phyloP scores from a whole-genome alignment of 2,888 invertebrate species.

The Epiperipatus broadwayi region DNA sequence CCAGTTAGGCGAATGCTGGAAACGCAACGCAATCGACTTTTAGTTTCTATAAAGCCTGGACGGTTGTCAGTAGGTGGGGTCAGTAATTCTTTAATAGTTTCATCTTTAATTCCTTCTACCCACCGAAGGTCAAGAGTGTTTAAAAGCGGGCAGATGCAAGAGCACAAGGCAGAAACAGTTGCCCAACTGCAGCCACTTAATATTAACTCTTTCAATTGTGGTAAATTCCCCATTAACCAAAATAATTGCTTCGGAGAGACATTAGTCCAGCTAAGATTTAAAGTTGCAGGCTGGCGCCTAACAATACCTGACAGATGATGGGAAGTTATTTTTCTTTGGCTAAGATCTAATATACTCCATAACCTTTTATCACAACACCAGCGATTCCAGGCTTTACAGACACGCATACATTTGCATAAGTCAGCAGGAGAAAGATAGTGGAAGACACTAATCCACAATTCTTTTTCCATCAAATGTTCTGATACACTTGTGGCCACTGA shows the following conservation, averaged over 20 bases:
- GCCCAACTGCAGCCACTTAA: slow-evolving; percentile 40
- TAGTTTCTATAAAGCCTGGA: slow-evolving; percentile 49
- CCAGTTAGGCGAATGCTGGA: slow-evolving; percentile 57
- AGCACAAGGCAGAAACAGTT: slow-evolving; percentile 43
- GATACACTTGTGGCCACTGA: slow-evolving; percentile 5
- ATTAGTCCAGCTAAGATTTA: slow-evolving; percentile 73
- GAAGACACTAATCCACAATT: slow-evolving; percentile 31
- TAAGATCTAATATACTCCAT: slow-evolving; percentile 68
- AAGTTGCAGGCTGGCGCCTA: slow-evolving; percentile 59
- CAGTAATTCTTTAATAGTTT: slow-evolving; percentile 59
- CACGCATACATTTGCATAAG: slow-evolving; percentile 43
- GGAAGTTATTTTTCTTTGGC: slow-evolving; percentile 36
- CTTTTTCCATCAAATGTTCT: slow-evolving; percentile 20
- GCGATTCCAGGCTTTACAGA: slow-evolving; percentile 73
- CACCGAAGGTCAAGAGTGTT: slow-evolving; percentile 57
- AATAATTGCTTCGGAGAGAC: slow-evolving; percentile 68
- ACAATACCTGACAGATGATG: slow-evolving; percentile 59
- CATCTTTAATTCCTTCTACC: slow-evolving; percentile 64
- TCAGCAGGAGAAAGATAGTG: slow-evolving; percentile 26
- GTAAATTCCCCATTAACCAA: slow-evolving; percentile 71
- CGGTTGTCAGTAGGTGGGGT: slow-evolving; percentile 68
- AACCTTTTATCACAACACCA: slow-evolving; percentile 59
- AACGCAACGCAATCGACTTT: slow-evolving; percentile 54
- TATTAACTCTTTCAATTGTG: slow-evolving; percentile 57
- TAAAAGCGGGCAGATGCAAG: slow-evolving; percentile 57